A percentile compares a stretch with the other conserved stretches of the same genome.
These are phyloP conservation scores for Pseudomyrmex concolor DNA, from an alignment of 1,140 invertebrate species.

Conservation along the genomic window DNA sequence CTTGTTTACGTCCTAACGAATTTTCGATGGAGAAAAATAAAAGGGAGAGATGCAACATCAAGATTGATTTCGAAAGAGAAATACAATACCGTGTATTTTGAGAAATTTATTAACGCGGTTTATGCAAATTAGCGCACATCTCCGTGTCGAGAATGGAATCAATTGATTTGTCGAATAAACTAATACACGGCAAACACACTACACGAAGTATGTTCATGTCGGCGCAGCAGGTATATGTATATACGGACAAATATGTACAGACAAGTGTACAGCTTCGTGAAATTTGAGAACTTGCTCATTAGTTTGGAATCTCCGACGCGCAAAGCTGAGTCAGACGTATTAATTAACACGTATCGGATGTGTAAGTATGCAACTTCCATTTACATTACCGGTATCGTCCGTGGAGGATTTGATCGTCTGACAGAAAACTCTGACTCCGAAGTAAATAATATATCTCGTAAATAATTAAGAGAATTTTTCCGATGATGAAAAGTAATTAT, in stretches of 20 bases:
- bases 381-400: constrained; percentile 1
- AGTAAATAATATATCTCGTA: not conserved
- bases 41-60: no score
- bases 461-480: not conserved
- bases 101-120: no score
- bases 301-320: constrained; percentile 34
- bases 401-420: not conserved
- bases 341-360: constrained; percentile 30
- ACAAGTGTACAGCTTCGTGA: constrained; percentile 16
- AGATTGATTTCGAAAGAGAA: no score
- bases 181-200: no score
- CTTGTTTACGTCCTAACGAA: no score
- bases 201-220: not conserved
- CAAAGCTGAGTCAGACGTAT: constrained; percentile 48
- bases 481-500: not conserved
- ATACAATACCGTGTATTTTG: no score
- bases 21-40: no score
- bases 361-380: constrained; percentile 27
- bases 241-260: no score
- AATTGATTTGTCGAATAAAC: no score
- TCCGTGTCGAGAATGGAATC: no score
- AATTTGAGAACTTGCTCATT: constrained; percentile 50
- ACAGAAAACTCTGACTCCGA: constrained; percentile 18
- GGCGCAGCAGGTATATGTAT: not conserved
- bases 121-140: no score